Base-by-base conservation (phyloP, 2,113 vertebrate genomes). In the Cryptotis parvus region DNA sequence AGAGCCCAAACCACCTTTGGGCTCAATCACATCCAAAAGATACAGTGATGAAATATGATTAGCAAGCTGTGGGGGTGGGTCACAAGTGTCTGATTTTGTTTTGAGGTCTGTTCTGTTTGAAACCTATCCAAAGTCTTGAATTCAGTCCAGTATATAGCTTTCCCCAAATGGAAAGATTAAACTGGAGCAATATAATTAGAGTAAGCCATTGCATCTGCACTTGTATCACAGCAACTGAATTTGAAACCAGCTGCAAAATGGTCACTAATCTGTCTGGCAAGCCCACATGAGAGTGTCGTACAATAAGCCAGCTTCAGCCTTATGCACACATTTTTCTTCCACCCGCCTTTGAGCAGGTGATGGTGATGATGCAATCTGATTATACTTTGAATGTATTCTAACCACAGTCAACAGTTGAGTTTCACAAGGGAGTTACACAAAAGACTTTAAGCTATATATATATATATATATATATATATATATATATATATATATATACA, bases 181-280 rank as follows among this genome's bases (percentile, higher is more conserved):
- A 95, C 83, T 49, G 68, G 88, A 94, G 93, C 88, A 37, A 39
- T 91, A 58, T 94, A 95, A 96, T 96, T 95, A 96, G 95, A 90
- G 72, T 86, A 89, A 96, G 82, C 92, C 92, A 90, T 78, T 85
- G 90, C 95, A 88, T 96, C 94, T 96, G 94, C 90, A 95, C 93
- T 95, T 88, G 93, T 41, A 79, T 87, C 24, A 0, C 82, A 90
- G 94, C 94, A 73, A 90, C 92, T 90, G 94, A 93, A 94, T 90
- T 94, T 91, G 92, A 94, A 95, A 87, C 94, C 94, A 95, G 94
- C 96, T 96, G 94, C 93, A 95, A 91, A 94, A 90, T 91, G 85
- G 88, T 96, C 93, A 96, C 90, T 96, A 95, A 96, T 96, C 93
- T 96, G 39, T 58, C 91, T 96, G 96, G 94, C 96, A 94, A 94